Base-by-base conservation (phyloP, 2,113 vertebrate genomes). In the Poeciliopsis prolifica region DNA sequence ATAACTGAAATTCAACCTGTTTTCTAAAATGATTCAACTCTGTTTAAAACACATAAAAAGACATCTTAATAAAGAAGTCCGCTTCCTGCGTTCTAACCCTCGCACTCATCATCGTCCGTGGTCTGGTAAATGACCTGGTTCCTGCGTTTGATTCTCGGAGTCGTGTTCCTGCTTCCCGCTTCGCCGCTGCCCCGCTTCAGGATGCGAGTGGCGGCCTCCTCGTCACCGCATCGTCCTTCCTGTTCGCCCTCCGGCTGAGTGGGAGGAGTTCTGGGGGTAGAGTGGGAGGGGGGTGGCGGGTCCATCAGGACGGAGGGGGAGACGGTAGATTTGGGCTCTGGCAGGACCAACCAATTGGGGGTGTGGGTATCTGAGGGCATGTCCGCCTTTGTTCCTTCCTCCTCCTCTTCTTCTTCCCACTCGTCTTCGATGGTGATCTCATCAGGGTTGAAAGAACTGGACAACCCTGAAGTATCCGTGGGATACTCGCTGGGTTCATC, bases 371-470 rank as follows among this genome's bases (percentile, higher is more conserved):
- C 60, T 24, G 79, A 72, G 44, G 54, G 29, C 70, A 62, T 0
- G 9, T 86, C 88, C 85, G 90, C 74, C 86, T 88, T 48, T 79
- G 35, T 77, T 62, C 35, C 79, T 71, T 65, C 72, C 22, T 48
- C 82, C 19, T 94, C 95, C n/a, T 54, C 51, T 0, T 95, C 96
- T 0, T 94, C 96, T 0, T 94, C 96, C 90, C 96, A 97, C 22
- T 96, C 96, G 0, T 98, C 97, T 72, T 98, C 97, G 71, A 99
- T 92, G 65, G 96, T 93, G 76, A 99, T 99, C 90, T 99, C 97
- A 62, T 99, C 98, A 0, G 98, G 98, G 80, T 99, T 99, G 70
- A 95, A 86, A 19, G 96, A 98, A 3, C 85, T 93, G 1, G 96
- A 97, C 68, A 97, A 80, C 29, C 92, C 94, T 1, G 97, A 99